Base-by-base conservation (phyloP, 1,140 invertebrate species). In the Drosophila mojavensis region DNA sequence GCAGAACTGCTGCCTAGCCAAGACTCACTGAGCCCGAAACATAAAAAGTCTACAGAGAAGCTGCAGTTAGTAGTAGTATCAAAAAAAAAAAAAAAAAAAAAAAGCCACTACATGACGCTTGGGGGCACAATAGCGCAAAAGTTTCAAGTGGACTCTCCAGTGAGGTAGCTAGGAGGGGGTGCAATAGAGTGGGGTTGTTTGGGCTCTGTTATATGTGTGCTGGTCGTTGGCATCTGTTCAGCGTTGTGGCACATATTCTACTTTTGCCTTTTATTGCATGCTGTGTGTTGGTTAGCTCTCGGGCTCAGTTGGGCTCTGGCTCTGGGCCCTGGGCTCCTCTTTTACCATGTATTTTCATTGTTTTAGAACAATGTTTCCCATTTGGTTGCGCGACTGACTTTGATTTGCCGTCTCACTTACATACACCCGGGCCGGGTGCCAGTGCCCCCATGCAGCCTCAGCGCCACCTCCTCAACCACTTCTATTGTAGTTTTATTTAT, bases 241-340 rank as follows among this genome's bases (percentile, higher is more conserved):
- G 73, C 79, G 72, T 70, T 86, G 84, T 88, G 84, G 76, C 83
- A 83, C 84, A 89, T 83, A 88, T 88, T 88, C 84, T 76, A 89
- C 79, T 88, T 89, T 88, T 88, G 84, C 86, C 79, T 86, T 88
- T 86, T 86, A 86, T 88, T 86, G 83, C 83, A 66, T 84, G 78
- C 77, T 47, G 43, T 80, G 73, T 80, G 73, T 72, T 79, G 66
- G 66, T 53, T 74, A 60, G 63, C 58, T 60, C 26, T 33, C 10
- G 41, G 45, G 20, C 56, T 53, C 55, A 60, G 56, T 61, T 68
- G 55, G 65, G 36, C 24, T 17, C 20, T 48, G 36, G 64, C 69
- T 64, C 56, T 47, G 56, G 13, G 50, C 26, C 26, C 9, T 17
- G 6, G 7, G 24, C 53, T 56, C 58, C 36, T 33, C 15, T 59